Base-by-base conservation (phyloP, 2,888 invertebrate species). In the Chironomus riparius region DNA sequence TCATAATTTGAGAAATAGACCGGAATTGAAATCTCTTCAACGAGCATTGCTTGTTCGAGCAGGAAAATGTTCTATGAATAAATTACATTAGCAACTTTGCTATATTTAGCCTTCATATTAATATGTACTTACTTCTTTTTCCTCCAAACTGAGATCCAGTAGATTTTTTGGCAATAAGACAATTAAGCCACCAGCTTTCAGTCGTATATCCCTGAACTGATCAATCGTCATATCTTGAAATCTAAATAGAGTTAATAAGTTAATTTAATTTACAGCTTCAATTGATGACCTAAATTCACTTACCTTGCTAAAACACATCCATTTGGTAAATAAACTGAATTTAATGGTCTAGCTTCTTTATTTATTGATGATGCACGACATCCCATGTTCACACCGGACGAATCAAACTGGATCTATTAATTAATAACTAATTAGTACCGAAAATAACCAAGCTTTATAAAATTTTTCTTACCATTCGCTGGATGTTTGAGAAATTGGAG, bases 1-100 rank as follows among this genome's bases (percentile, higher is more conserved):
- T 91, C 89, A 88, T 93, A 94, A 38, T 87, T 85, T 0, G 92
- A 88, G 81, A 98, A 95, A 84, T 96, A 98, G 2, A 97, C 92
- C 0, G 97, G 97, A 76, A 95, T 91, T 24, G 88, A 86, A 12
- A 91, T 88, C 80, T 95, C 92, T 79, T 94, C 91, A 47, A 89
- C 88, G 79, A 93, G 85, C 87, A 96, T 91, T 3, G 91, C 90
- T 84, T 91, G 90, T 83, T 98, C 97, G 72, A 97, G 83, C 13
- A 89, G 84, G 82, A 90, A 87, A 76, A 94, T 87, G 80, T 91
- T 91, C 91, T 93, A 12, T 18, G 22, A 22, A 21, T 1, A 24
- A 22, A 48, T 77, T 68, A 48, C 24, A 56, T 47, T 77, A 77
- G 48, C 56, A 24, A 50, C 15, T 50, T 76, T 50, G 21, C 38